Percentiles rank a stretch among this genome's conserved stretches.
phyloP scores from a whole-genome alignment of 2,888 invertebrate species.

The Pycnomerus fuliginosus region DNA sequence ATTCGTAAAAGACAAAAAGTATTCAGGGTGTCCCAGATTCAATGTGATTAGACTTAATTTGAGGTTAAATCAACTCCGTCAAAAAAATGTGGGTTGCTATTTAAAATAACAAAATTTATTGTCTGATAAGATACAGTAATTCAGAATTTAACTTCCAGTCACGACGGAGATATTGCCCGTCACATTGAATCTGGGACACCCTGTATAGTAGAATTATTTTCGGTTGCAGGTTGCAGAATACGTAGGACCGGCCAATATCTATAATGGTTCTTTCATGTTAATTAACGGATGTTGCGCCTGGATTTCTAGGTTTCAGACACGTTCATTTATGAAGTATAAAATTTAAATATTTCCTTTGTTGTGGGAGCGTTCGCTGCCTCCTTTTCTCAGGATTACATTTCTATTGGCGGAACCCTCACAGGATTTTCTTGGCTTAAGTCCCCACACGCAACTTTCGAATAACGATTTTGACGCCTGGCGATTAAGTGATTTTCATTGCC shows the following conservation, averaged over 20 bases:
- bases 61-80: no score
- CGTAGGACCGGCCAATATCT: no score
- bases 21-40: slow-evolving; percentile 4
- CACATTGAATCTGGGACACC: no score
- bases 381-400: background rate
- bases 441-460: slow-evolving; percentile 3
- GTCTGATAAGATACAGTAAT: no score
- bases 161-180: no score
- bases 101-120: no score
- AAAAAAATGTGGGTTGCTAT: no score
- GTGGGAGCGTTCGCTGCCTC: background rate
- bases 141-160: no score
- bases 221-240: no score
- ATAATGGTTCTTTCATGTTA: no score
- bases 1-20: slow-evolving; percentile 9
- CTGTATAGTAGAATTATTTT: no score
- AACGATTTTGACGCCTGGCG: slow-evolving; percentile 4
- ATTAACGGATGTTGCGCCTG: slow-evolving; percentile 16
- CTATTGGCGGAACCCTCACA: slow-evolving; percentile 1
- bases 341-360: slow-evolving; percentile 14
- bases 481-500: slow-evolving; percentile 15
- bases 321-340: slow-evolving; percentile 7
- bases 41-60: no score
- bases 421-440: background rate
- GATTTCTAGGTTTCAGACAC: slow-evolving; percentile 3